Conservation (phyloP, 2,888 invertebrate species). For the Tethea ocularis region DNA sequence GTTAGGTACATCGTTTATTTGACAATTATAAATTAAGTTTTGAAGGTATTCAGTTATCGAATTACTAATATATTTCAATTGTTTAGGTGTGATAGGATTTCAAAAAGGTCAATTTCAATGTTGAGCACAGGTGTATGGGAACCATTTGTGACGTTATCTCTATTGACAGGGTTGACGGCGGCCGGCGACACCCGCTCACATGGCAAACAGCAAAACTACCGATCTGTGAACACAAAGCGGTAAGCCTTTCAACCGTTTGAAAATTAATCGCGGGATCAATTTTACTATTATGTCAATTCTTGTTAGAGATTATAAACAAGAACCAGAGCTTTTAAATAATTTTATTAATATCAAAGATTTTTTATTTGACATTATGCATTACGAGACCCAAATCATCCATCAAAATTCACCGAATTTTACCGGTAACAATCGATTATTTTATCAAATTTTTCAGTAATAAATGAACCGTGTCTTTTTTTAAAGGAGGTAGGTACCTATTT, state of each 20-base stretch:
- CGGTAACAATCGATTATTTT: no score
- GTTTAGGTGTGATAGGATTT: constrained; percentile 14
- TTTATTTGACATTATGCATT: no score
- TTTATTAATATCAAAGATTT: no score
- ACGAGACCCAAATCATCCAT: no score
- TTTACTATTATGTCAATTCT: neutral
- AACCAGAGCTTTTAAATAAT: no score
- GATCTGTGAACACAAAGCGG: constrained; percentile 40
- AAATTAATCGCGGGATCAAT: neutral
- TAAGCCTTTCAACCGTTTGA: constrained; percentile 20
- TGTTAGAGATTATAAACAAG: neutral
- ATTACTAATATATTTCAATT: no score
- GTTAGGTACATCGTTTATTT: constrained; percentile 43
- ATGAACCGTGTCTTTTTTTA: no score
- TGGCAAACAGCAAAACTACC: constrained; percentile 36
- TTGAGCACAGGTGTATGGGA: constrained; percentile 29
- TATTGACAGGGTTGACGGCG: constrained; percentile 33
- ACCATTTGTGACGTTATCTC: constrained; percentile 30
- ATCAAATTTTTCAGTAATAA: no score
- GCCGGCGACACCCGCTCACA: constrained; percentile 14
- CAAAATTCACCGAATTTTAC: no score
- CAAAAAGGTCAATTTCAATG: constrained; percentile 24
- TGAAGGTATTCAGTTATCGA: no score
- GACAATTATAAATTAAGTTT: constrained; percentile 23
- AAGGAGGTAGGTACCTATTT: neutral